Evolutionary conservation across 2,888 invertebrate species (phyloP).

Genomic region (Sphaerophoria rueppellii): DNA sequence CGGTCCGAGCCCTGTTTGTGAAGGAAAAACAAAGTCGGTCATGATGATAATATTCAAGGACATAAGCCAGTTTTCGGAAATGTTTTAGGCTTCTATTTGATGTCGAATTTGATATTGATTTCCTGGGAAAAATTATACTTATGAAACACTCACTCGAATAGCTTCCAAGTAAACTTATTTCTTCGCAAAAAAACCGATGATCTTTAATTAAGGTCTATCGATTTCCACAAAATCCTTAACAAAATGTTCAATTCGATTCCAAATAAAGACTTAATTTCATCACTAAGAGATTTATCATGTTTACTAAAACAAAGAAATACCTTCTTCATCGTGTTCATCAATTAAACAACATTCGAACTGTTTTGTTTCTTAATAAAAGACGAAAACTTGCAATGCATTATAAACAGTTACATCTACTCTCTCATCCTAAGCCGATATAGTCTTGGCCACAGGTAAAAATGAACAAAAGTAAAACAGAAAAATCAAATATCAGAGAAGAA

Average conservation of each 20-base stretch:
- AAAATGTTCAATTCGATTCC: slow-evolving; percentile 17
- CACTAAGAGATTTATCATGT: slow-evolving; percentile 38
- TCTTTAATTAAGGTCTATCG: not conserved
- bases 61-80: too few relatives aligned
- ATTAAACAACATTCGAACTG: slow-evolving; percentile 65
- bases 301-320: slow-evolving; percentile 14
- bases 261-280: slow-evolving; percentile 67
- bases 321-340: slow-evolving; percentile 49
- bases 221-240: not conserved
- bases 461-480: slow-evolving; percentile 42
- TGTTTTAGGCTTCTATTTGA: too few relatives aligned
- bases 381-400: slow-evolving; percentile 57
- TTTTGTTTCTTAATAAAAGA: slow-evolving; percentile 37
- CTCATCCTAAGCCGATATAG: not conserved
- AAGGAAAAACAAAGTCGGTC: too few relatives aligned
- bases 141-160: too few relatives aligned
- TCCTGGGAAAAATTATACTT: slow-evolving; percentile 13
- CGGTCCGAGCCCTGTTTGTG: too few relatives aligned
- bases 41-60: too few relatives aligned
- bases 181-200: not conserved
- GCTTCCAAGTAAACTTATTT: not conserved
- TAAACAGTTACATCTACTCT: slow-evolving; percentile 38
- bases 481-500: slow-evolving; percentile 40
- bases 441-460: slow-evolving; percentile 4
- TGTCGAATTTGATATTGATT: not conserved